These are phyloP conservation scores for Eleutherodactylus coqui DNA, from an alignment of 2,797 vertebrate genomes.

Conservation along the genomic window DNA sequence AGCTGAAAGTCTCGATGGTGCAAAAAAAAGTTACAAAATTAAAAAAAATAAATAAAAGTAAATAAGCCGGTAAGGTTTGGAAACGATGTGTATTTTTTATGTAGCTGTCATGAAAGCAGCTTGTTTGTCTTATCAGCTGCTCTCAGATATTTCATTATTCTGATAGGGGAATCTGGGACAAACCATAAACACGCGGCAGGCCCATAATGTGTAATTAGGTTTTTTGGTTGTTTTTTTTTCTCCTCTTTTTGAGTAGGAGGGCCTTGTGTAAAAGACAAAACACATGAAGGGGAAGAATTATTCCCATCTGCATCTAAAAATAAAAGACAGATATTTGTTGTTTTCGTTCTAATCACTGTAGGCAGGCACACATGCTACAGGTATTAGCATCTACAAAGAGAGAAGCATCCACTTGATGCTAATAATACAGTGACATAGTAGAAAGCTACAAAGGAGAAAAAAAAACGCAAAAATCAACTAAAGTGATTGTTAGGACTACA, in stretches of 20 bases:
- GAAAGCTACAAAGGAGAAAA: neutral
- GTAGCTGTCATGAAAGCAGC: slow-evolving; percentile 59
- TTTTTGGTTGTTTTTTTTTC: neutral
- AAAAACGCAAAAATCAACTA: neutral
- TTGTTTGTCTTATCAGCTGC: slow-evolving; percentile 54
- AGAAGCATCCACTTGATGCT: neutral
- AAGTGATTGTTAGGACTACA: too few relatives aligned
- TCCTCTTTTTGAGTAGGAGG: slow-evolving; percentile 30
- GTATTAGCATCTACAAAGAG: neutral
- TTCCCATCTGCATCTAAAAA: slow-evolving; percentile 30
- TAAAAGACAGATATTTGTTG: slow-evolving; percentile 27
- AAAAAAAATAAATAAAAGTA: slow-evolving; percentile 63
- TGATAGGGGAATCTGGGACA: slow-evolving; percentile 62
- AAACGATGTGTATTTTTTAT: slow-evolving; percentile 57
- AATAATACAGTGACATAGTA: neutral
- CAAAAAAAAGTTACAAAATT: slow-evolving; percentile 64
- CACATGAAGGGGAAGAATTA: neutral
- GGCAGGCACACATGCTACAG: neutral
- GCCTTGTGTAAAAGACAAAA: slow-evolving; percentile 31
- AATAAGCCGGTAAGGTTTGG: slow-evolving; percentile 50
- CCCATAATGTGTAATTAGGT: slow-evolving; percentile 47
- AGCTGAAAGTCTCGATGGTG: slow-evolving; percentile 66
- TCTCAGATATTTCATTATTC: slow-evolving; percentile 62
- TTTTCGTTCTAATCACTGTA: neutral
- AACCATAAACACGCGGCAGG: slow-evolving; percentile 52